Evolutionary conservation across 2,797 vertebrate species (phyloP), one percentile per base, ranked within the genome.

Genomic region (Jordanella pulchra): DNA sequence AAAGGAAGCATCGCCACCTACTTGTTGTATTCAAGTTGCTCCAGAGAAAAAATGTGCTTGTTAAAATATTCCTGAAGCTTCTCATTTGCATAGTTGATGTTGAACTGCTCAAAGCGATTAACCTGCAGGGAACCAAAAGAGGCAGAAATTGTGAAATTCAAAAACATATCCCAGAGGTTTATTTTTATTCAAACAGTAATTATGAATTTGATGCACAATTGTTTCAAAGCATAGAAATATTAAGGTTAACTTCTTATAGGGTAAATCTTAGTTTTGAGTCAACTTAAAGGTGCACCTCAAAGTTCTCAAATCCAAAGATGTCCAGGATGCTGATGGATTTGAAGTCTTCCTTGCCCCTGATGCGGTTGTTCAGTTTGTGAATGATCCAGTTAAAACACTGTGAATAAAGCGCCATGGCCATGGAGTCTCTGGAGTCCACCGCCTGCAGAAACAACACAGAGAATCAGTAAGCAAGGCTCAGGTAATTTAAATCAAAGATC

Each of bases 51-150:
- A 69, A 99, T 99, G 89, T 99, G 98, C 83, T 98, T 99, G 89
- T 99, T 99, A 85, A 99, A 99, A 90, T 99, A 99, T 74, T 99
- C 97, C 93, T 99, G 98, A 65, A 99, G 97, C 82, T 99, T 99
- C 89, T 99, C 98, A 32, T 99, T 99, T 90, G 98, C 98, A 93
- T 99, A 99, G 94, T 99, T 99, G 88, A 99, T 99, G 90, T 95
- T 99, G 93, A 99, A 99, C 92, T 99, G 98, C 87, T 99, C 98
- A 65, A 99, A 99, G 89, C 92, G 96, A 88, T 99, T 99, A 63
- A 98, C 95, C 97, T 99, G 82, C 0, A 25, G 71, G 32, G 42
- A 17, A 63, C 23, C 25, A 39, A 42, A 30, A 0, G 0, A 44
- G 15, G 25, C 21, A 1, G 47, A 51, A 3, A 28, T 54, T 14